These are phyloP conservation scores for Heliothis peltigera DNA, from an alignment of 2,888 invertebrate species.

Conservation along the genomic window DNA sequence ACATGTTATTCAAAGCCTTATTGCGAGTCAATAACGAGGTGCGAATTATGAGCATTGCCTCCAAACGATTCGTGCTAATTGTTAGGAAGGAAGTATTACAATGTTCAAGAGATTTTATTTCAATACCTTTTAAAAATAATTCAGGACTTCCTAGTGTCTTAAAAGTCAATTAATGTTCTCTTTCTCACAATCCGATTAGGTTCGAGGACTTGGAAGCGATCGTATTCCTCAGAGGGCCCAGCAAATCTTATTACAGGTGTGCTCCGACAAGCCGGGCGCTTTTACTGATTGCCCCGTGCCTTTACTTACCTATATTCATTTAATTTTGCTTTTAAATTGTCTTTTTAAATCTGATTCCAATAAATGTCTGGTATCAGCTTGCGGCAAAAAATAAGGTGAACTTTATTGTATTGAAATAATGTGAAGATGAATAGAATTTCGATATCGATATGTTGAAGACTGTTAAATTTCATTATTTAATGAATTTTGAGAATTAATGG, in stretches of 20 bases:
- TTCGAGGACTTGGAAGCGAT: constrained; percentile 59
- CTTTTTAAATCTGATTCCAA: constrained; percentile 31
- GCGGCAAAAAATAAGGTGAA: constrained; percentile 9
- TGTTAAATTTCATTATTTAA: too few species aligned
- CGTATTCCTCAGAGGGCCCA: constrained; percentile 68
- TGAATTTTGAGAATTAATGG: too few species aligned
- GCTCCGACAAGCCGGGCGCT: constrained; percentile 52
- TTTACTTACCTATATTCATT: constrained; percentile 62
- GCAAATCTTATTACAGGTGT: constrained; percentile 75
- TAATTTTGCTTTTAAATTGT: constrained; percentile 48
- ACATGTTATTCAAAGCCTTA: constrained; percentile 24
- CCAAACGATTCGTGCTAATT: constrained; percentile 37
- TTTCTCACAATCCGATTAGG: constrained; percentile 72
- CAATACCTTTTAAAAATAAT: constrained; percentile 28
- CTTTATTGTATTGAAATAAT: background rate
- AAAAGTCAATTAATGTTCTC: constrained; percentile 66
- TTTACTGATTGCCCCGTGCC: constrained; percentile 61
- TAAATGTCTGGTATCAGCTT: constrained; percentile 11
- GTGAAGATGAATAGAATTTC: background rate
- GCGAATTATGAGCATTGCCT: constrained; percentile 22
- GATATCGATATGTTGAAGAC: background rate
- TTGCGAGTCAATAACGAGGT: constrained; percentile 18
- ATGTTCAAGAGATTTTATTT: constrained; percentile 19
- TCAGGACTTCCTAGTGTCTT: constrained; percentile 22
- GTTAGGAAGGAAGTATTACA: constrained; percentile 44